Base-by-base conservation (phyloP, 2,797 vertebrate genomes). In the Ceryle rudis region DNA sequence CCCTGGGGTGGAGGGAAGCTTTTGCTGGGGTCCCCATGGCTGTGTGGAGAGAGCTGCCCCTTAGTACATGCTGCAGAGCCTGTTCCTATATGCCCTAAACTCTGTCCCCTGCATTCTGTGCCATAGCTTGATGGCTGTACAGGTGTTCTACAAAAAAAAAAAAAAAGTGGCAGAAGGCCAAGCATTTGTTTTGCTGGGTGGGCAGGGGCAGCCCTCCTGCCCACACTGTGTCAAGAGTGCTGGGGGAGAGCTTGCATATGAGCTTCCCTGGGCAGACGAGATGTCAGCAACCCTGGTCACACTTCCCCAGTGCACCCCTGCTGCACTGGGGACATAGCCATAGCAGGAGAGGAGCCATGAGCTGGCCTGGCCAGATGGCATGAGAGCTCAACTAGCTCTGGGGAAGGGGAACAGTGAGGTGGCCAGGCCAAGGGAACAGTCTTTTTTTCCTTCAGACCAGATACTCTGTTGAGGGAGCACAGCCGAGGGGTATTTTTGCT, bases 301-400 rank as follows among this genome's bases (percentile, higher is more conserved):
- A 6, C 39, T 33, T 37, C 20, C 41, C 25, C 28, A 69, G 44
- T 6, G 1, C 12, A 29, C 14, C 33, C 19, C 51, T 88, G 83
- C 67, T 0, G 0, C 0, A 1, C 10, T 1, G 8, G 33, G 33
- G 39, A 28, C 4, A 9, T 41, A n/a, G 72, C 11, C 9, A 3
- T 5, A 17, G 47, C 9, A 4, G 52, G 58, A 62, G 37, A 47
- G 14, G 37, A 52, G 29, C n/a, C 5, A 2, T 2, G 3, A 21
- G 13, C 44, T 2, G 14, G 33, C 16, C 37, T 57, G 69, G 22
- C 37, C 3, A 7, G 8, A 10, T 20, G 49, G 26, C 41, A 28
- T 22, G 15, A 41, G 19, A 44, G 44, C 64, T 52, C n/a, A 26
- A 1, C 37, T 3, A 18, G 16, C 20, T 7, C 46, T 19, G 47